These are phyloP conservation scores for Pseudopodoces humilis DNA, from an alignment of 2,113 vertebrate species.

Conservation along the genomic window DNA sequence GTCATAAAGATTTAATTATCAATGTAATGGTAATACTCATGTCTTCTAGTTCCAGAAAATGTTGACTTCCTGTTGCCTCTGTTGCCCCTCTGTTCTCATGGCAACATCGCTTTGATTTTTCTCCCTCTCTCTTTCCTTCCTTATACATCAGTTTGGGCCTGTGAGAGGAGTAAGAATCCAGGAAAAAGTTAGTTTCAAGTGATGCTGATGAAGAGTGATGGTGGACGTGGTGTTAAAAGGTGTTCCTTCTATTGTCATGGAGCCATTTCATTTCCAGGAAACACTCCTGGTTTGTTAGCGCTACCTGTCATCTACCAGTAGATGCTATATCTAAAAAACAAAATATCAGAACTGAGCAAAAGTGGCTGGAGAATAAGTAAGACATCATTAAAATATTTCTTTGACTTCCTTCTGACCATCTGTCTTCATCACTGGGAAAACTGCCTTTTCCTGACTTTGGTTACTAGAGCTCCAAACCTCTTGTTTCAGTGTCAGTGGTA, in stretches of 20 bases:
- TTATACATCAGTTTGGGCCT: neutral
- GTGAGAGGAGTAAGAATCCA: neutral
- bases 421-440: neutral
- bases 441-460: neutral
- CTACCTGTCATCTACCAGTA: neutral
- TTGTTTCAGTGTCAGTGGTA: neutral
- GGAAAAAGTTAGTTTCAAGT: neutral
- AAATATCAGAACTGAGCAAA: neutral
- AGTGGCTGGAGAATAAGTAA: neutral
- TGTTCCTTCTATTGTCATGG: neutral
- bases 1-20: neutral
- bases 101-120: neutral
- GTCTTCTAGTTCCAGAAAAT: neutral
- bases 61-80: neutral
- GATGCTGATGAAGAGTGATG: neutral
- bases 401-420: neutral
- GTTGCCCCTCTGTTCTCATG: neutral
- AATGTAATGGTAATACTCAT: neutral
- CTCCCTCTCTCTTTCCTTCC: neutral
- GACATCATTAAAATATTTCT: neutral
- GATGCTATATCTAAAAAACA: neutral
- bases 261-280: neutral
- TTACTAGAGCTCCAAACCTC: neutral
- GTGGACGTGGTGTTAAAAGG: neutral
- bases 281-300: neutral